Evolutionary conservation across 2,797 vertebrate genomes (phyloP).

Genomic region (Pangasius sanitwongsei): DNA sequence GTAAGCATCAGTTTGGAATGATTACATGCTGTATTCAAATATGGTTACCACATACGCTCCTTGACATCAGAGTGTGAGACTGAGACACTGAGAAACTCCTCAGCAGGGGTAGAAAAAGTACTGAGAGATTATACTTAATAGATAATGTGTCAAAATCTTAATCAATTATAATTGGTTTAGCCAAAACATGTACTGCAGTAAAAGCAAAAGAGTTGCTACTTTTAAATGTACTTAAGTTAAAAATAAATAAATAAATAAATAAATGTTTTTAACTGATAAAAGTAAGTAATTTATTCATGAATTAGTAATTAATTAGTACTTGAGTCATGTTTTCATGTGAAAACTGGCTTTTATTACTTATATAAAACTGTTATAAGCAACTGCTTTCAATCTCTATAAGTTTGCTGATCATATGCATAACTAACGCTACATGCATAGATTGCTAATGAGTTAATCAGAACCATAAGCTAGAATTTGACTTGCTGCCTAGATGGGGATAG

Average conservation of each 20-base stretch:
- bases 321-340: too few relatives aligned
- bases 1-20: not conserved
- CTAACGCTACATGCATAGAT: not conserved
- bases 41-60: constrained; percentile 2
- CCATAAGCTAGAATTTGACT: not conserved
- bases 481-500: not conserved
- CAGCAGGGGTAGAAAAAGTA: not conserved
- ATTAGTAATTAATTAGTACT: too few relatives aligned
- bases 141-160: not conserved
- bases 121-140: not conserved
- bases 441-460: not conserved
- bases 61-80: not conserved
- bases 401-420: too few relatives aligned
- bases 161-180: too few relatives aligned
- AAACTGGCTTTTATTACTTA: too few relatives aligned
- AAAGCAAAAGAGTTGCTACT: too few relatives aligned
- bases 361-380: too few relatives aligned
- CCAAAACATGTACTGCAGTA: not conserved
- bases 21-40: not conserved
- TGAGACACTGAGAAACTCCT: not conserved
- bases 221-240: too few relatives aligned
- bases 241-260: too few relatives aligned
- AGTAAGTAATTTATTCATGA: too few relatives aligned
- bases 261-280: too few relatives aligned
- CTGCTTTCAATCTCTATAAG: too few relatives aligned